Percentiles rank a stretch among this genome's conserved stretches.
These are phyloP conservation scores for Thrips palmi DNA, from an alignment of 1,140 invertebrate species.

Conservation along the genomic window DNA sequence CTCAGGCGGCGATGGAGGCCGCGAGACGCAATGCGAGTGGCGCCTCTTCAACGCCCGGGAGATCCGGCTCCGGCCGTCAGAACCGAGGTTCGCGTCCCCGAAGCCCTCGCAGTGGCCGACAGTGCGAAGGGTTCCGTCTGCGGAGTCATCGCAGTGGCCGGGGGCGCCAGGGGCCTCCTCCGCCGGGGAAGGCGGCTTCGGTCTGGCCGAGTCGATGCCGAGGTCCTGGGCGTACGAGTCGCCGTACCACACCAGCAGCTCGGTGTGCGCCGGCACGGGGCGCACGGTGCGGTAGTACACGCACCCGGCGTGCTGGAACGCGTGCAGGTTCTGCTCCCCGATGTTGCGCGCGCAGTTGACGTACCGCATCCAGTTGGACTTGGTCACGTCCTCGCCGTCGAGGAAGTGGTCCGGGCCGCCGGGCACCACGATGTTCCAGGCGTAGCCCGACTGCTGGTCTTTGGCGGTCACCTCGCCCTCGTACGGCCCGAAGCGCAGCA, in stretches of 20 bases:
- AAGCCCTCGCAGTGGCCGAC: too few species aligned
- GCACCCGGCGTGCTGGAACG: constrained; percentile 32
- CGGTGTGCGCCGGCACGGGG: constrained; percentile 26
- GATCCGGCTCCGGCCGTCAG: too few species aligned
- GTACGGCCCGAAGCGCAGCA: too few species aligned
- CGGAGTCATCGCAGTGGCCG: too few species aligned
- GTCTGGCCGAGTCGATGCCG: constrained; percentile 17
- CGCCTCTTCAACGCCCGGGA: too few species aligned
- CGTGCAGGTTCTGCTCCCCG: constrained; percentile 32
- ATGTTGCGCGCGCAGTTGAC: constrained; percentile 33
- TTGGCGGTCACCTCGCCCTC: too few species aligned
- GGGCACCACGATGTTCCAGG: too few species aligned
- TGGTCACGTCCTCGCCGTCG: constrained; percentile 24
- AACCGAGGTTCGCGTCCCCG: too few species aligned
- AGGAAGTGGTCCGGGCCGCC: constrained; percentile 25
- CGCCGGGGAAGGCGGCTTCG: background rate
- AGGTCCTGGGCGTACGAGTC: constrained; percentile 24
- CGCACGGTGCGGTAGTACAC: constrained; percentile 34
- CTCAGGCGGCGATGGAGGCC: too few species aligned
- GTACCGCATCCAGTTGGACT: constrained; percentile 37
- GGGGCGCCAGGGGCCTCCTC: constrained; percentile 2
- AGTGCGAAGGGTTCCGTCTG: too few species aligned
- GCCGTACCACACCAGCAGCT: constrained; percentile 36
- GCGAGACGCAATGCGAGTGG: too few species aligned
- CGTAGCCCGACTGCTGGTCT: too few species aligned